phyloP scores from a whole-genome alignment of 2,113 vertebrate genomes.

The Neotragus moschatus region DNA sequence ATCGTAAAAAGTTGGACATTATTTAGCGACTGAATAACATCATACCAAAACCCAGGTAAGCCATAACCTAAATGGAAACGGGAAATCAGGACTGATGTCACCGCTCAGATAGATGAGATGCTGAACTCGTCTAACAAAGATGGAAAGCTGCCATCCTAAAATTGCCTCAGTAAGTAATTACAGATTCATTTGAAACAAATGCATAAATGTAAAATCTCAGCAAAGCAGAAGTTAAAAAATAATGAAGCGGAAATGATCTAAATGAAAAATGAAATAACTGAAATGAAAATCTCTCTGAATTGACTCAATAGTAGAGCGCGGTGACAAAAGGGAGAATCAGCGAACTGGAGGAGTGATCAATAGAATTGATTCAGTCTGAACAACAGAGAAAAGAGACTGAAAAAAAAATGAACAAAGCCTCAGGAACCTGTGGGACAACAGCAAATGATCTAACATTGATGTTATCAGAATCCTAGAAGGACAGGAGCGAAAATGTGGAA shows the following conservation, averaged over 20 bases:
- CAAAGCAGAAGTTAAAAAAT: not conserved
- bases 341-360: not conserved
- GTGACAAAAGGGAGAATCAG: not conserved
- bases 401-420: not conserved
- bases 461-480: not conserved
- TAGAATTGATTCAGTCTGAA: not conserved
- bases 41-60: not conserved
- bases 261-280: not conserved
- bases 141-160: not conserved
- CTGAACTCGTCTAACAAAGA: not conserved
- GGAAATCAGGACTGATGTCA: not conserved
- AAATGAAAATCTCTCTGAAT: not conserved
- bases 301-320: not conserved
- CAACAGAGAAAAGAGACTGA: not conserved
- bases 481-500: not conserved
- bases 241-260: not conserved
- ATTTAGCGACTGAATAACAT: not conserved
- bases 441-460: not conserved
- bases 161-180: not conserved
- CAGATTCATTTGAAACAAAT: not conserved
- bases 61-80: not conserved
- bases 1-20: not conserved
- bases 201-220: not conserved
- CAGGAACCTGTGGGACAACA: not conserved
- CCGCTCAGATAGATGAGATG: too few relatives aligned